These are phyloP conservation scores for Calypte anna DNA, from an alignment of 2,113 vertebrate genomes.

Conservation along the genomic window DNA sequence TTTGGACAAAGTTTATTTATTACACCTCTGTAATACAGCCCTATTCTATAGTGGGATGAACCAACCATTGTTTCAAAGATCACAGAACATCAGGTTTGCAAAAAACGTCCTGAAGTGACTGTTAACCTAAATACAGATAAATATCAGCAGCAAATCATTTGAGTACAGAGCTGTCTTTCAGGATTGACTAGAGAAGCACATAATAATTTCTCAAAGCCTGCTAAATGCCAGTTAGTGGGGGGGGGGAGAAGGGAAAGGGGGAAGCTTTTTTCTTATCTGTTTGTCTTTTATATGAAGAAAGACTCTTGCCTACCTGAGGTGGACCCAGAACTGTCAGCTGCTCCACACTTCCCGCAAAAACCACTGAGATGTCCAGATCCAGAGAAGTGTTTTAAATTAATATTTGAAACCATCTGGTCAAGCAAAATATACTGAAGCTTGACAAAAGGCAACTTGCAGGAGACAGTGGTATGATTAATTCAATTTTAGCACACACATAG, in stretches of 20 bases:
- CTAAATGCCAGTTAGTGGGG: conserved; percentile 16
- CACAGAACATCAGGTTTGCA: neutral
- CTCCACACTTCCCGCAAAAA: conserved; percentile 5
- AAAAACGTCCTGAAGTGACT: neutral
- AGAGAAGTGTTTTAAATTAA: conserved; percentile 21
- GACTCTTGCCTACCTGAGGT: conserved; percentile 1
- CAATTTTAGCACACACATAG: neutral
- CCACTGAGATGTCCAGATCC: neutral
- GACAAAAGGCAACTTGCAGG: conserved; percentile 8
- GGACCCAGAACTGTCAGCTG: conserved; percentile 17
- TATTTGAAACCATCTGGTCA: conserved; percentile 61
- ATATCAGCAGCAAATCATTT: neutral
- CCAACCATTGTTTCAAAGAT: neutral
- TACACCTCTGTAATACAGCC: neutral
- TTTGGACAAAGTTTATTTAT: neutral
- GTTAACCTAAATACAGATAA: neutral
- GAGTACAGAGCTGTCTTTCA: neutral
- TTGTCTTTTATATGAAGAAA: neutral
- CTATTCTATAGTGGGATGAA: neutral
- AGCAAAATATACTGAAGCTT: neutral
- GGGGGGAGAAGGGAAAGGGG: too few species aligned
- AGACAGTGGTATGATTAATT: conserved; percentile 40
- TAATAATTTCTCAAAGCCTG: conserved; percentile 22
- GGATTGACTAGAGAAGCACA: neutral
- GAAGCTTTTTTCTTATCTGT: neutral